A percentile compares a stretch with the other conserved stretches of the same genome.
These are phyloP conservation scores for Andrena hattorfiana DNA, from an alignment of 2,888 invertebrate species.

Conservation along the genomic window DNA sequence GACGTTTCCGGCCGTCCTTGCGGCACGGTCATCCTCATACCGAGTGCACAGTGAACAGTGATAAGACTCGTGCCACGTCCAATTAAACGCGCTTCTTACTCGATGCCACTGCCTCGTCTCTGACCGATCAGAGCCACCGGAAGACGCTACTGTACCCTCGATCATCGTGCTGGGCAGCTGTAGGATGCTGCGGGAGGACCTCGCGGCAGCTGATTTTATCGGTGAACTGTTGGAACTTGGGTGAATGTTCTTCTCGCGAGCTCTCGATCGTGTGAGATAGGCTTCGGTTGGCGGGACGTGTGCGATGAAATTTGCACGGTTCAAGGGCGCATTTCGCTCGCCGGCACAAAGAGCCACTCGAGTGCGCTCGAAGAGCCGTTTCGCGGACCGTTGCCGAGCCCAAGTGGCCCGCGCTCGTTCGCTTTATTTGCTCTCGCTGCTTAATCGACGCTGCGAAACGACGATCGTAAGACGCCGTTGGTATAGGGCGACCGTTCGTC, in stretches of 20 bases:
- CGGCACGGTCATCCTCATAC: background rate
- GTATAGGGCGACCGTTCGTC: constrained; percentile 17
- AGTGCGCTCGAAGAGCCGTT: constrained; percentile 9
- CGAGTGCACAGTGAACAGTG: constrained; percentile 5
- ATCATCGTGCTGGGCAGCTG: background rate
- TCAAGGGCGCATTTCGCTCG: background rate
- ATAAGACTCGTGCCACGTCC: constrained; percentile 5
- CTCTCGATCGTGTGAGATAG: no score
- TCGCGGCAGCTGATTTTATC: background rate
- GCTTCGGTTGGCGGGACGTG: no score
- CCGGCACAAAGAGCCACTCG: constrained; percentile 4
- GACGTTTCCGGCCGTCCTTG: constrained; percentile 42
- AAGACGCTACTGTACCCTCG: background rate
- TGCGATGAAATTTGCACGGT: background rate
- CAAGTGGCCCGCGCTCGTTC: constrained; percentile 9
- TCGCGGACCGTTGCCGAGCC: background rate
- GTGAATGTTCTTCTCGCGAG: no score
- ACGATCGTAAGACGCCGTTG: constrained; percentile 14
- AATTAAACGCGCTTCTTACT: background rate
- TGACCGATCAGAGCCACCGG: background rate
- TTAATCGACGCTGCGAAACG: constrained; percentile 22
- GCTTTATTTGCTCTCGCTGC: constrained; percentile 16
- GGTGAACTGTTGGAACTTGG: background rate
- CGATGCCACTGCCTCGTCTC: background rate
- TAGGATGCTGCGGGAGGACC: background rate